These are phyloP conservation scores for Paracanthobrama guichenoti DNA, from an alignment of 2,113 vertebrate genomes.

Conservation along the genomic window DNA sequence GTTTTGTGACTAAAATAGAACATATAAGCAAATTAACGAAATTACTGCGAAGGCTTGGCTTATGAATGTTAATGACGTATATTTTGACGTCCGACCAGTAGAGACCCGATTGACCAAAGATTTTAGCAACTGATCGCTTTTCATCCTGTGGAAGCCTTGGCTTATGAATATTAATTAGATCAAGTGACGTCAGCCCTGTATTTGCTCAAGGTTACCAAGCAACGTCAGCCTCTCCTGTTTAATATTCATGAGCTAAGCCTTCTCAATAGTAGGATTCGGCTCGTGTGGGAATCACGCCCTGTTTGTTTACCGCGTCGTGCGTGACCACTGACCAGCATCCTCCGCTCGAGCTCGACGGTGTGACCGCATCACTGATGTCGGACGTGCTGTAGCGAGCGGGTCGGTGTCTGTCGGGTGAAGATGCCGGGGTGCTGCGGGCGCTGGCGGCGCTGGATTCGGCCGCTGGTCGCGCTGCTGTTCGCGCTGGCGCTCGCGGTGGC, in stretches of 20 bases:
- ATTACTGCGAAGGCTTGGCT: not conserved
- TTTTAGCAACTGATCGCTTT: not conserved
- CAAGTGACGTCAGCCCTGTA: not conserved
- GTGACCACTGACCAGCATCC: not conserved
- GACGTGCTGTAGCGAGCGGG: not conserved
- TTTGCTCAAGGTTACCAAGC: not conserved
- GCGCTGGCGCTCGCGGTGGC: conserved; percentile 84
- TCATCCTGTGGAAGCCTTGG: not conserved
- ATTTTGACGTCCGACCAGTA: not conserved
- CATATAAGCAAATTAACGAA: not conserved
- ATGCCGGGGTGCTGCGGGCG: conserved; percentile 93
- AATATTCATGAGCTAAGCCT: conserved; percentile 1
- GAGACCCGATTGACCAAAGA: not conserved
- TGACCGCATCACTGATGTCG: not conserved
- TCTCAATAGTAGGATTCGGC: not conserved
- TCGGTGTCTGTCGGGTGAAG: conserved; percentile 35
- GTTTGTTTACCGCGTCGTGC: not conserved
- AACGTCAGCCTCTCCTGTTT: not conserved
- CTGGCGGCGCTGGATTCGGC: conserved; percentile 94
- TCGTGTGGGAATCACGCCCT: not conserved
- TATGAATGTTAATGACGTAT: not conserved
- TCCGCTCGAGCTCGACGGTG: not conserved
- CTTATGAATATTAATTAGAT: not conserved
- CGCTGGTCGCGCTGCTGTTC: conserved; percentile 86
- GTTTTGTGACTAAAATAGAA: not conserved